Base-by-base conservation (phyloP, 2,113 vertebrate genomes). In the Ailurus styani region DNA sequence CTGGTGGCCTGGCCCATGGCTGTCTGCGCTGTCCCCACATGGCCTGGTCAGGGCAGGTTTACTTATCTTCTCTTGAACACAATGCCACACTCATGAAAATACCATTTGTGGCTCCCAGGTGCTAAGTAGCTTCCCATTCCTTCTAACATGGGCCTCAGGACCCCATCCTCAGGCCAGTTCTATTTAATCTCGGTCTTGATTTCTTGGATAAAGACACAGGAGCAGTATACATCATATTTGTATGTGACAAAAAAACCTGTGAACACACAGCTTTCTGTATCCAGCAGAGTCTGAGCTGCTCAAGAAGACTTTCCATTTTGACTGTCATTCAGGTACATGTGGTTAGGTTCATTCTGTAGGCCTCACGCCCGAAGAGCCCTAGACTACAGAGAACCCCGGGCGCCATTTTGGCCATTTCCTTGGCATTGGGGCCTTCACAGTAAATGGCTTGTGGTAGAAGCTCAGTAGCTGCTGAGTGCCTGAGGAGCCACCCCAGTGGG, bases 281-380 rank as follows among this genome's bases (percentile, higher is more conserved):
- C 70, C 27, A 54, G 0, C 27, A 34, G 4, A 20, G 2, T 37
- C 2, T 2, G 62, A 10, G 81, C 9, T 29, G 37, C 77, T 55
- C 37, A 0, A 11, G 50, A 54, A 81, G 42, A 25, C n/a, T 5
- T 29, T 45, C 17, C 12, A 3, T 60, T 47, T 23, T 15, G 47
- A 4, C 0, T 7, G 27, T 31, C 21, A 1, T 7, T 9, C 7
- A 5, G 2, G 14, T 52, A 0, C 60, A 52, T 29, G 25, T 1
- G 12, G 5, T 60, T 60, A 5, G 17, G 70, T 6, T 45, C 47
- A 13, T 31, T 9, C 60, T 64, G 18, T 62, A 18, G 5, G 54
- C 62, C 7, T 57, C 45, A 29, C 15, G 0, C 11, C 79, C 3
- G 4, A 50, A 29, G 66, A 27, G 34, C 81, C 6, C 23, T 1